Evolutionary conservation across 1,140 invertebrate species (phyloP), one percentile per base, ranked within the genome.

Genomic region (Drosophila arawakana): DNA sequence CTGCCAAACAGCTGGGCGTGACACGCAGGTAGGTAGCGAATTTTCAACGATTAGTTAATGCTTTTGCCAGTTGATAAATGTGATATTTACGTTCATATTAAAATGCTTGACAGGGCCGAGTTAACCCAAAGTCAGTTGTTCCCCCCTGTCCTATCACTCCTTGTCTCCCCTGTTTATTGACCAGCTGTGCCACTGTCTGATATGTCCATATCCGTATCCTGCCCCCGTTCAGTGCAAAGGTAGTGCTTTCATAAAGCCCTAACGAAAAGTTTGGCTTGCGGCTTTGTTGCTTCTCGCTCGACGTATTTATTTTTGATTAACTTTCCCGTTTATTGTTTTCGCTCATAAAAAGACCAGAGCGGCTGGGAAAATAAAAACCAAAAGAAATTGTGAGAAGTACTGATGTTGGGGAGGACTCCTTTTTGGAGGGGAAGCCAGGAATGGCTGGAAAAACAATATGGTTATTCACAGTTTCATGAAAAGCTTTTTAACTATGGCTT

Each of bases 11-110:
- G 9, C 71, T 70, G 72, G 66, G 66, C 52, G 59, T 74, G 72
- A 74, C 70, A 68, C 39, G 30, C 9, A 37, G 18, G 21, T 7
- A 15, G 5, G 44, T 34, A 35, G 37, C 39, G 7, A 11, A 30
- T 30, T n/a, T 50, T 10, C 4, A 70, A 41, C 47, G 39, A 54
- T 62, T 62, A 41, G 61, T 58, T 13, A 50, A 34, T 58, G 44
- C 35, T 44, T 49, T 68, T 57, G 63, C 30, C 75, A 63, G 70
- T 63, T 73, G 70, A 73, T 77, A 77, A 77, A 77, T 77, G 75
- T 68, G 61, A 77, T 73, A 77, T 73, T 73, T 73, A 77, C 75
- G 75, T 68, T 77, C 61, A 68, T 77, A 77, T 77, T 73, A 73
- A 76, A 73, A 76, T 73, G 60, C 61, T 62, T 76, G 70, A 73